These are phyloP conservation scores for Tragopan temminckii DNA, from an alignment of 2,797 vertebrate genomes.

Conservation along the genomic window DNA sequence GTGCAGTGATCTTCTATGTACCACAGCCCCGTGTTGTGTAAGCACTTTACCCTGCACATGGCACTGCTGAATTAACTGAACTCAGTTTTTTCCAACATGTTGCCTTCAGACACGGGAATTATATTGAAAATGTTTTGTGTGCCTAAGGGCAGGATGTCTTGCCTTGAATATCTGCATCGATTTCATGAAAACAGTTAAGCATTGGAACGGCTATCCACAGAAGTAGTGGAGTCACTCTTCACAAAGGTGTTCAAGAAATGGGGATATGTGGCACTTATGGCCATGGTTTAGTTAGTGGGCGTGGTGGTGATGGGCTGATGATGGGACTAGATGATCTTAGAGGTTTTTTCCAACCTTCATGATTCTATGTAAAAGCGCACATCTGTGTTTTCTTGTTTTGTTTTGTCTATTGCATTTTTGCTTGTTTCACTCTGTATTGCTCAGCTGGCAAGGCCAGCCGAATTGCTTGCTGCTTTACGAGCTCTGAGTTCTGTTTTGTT, in stretches of 20 bases:
- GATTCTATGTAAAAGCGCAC: neutral
- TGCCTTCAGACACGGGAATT: neutral
- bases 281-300: no score
- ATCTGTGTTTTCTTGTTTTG: neutral
- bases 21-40: no score
- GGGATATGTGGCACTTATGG: no score
- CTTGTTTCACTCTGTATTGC: neutral
- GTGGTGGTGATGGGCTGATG: no score
- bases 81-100: fast-evolving
- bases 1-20: fast-evolving
- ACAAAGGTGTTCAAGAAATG: no score
- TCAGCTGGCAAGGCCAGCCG: neutral
- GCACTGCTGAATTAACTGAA: neutral
- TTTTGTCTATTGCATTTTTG: neutral
- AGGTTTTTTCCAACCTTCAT: no score
- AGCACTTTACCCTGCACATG: fast-evolving
- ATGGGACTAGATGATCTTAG: no score
- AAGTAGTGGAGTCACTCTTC: no score
- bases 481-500: neutral
- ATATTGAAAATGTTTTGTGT: fast-evolving
- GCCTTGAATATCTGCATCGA: fast-evolving
- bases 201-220: no score
- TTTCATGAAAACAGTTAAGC: neutral
- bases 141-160: fast-evolving
- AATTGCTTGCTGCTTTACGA: neutral